A percentile compares a stretch with the other conserved stretches of the same genome.
Conservation (phyloP, 2,888 invertebrate genomes). For the Eutolmus rufibarbis region DNA sequence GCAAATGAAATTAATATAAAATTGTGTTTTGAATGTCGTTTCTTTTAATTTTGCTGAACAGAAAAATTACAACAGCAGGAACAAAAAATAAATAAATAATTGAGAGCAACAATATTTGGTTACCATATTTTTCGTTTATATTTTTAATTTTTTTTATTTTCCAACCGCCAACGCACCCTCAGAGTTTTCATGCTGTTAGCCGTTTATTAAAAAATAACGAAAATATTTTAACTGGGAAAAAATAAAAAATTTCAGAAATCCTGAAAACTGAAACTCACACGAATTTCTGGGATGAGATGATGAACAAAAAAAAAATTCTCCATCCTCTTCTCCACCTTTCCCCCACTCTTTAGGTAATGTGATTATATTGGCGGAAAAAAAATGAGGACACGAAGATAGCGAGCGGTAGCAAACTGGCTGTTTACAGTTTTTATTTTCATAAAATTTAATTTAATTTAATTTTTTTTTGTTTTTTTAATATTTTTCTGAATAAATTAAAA, state of each 20-base stretch:
- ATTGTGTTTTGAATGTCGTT: too few species aligned
- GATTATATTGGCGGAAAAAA: not conserved
- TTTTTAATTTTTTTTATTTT: not conserved
- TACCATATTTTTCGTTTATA: not conserved
- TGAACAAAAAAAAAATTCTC: not conserved
- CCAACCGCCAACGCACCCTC: not conserved
- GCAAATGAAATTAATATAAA: too few species aligned
- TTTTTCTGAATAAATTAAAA: not conserved
- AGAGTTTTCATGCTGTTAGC: not conserved
- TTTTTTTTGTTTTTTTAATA: not conserved
- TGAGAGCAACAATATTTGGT: too few species aligned
- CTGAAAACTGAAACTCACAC: not conserved
- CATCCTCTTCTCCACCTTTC: not conserved
- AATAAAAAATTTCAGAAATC: not conserved
- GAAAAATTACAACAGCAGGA: too few species aligned
- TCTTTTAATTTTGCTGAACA: too few species aligned
- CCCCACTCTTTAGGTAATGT: not conserved
- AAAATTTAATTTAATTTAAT: not conserved
- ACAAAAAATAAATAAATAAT: too few species aligned
- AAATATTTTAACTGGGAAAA: not conserved
- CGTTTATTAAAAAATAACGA: not conserved
- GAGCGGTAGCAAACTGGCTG: not conserved
- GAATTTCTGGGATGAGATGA: not conserved
- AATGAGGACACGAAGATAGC: not conserved
- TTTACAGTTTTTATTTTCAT: not conserved